These are phyloP conservation scores for Vicugna pacos DNA, from an alignment of 2,113 vertebrate species.

Conservation along the genomic window DNA sequence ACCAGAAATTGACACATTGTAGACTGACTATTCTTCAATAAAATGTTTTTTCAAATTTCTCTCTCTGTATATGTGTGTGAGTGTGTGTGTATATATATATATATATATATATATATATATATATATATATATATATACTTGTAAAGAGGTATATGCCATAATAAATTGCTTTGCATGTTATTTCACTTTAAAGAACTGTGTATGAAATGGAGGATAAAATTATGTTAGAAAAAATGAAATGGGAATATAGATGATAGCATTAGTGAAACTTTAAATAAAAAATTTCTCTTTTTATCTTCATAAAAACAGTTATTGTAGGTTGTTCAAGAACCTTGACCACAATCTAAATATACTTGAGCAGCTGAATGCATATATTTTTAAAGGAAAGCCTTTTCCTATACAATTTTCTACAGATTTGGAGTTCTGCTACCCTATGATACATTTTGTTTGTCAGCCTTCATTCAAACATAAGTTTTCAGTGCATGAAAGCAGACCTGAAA, in stretches of 20 bases:
- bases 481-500: background rate
- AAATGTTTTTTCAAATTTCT: no score
- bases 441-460: background rate
- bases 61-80: no score
- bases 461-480: slow-evolving; percentile 8
- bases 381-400: background rate
- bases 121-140: background rate
- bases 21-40: no score
- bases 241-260: background rate
- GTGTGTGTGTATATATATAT: no score
- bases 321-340: background rate
- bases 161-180: background rate
- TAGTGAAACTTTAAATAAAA: background rate
- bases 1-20: no score
- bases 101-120: no score
- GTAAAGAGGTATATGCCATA: background rate
- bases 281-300: background rate
- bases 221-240: background rate
- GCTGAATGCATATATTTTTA: background rate
- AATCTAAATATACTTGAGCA: slow-evolving; percentile 2
- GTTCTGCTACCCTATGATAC: background rate
- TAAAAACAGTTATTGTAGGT: background rate
- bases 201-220: background rate
- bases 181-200: background rate
- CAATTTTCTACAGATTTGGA: background rate